A percentile compares a stretch with the other conserved stretches of the same genome.
Conservation (phyloP, 2,797 vertebrate genomes). For the Neosalanx taihuensis region DNA sequence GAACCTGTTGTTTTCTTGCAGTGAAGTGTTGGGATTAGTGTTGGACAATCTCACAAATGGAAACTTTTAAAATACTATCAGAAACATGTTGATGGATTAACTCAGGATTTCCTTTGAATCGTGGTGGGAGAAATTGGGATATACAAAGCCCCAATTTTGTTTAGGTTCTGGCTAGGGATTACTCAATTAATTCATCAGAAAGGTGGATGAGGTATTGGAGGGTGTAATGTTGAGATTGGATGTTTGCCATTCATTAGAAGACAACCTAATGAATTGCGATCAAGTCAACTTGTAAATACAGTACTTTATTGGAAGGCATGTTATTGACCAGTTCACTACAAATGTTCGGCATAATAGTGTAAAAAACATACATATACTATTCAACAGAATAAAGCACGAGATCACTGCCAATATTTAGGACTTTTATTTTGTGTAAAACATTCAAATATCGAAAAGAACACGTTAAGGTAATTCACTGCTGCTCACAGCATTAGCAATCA, state of each 20-base stretch:
- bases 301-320: too few relatives aligned
- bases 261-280: too few relatives aligned
- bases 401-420: constrained; percentile 37
- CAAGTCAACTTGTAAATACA: too few relatives aligned
- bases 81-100: not conserved
- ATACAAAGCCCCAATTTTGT: too few relatives aligned
- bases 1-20: not conserved
- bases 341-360: too few relatives aligned
- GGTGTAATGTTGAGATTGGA: too few relatives aligned
- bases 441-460: constrained; percentile 61
- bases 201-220: not conserved
- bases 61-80: not conserved
- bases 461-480: constrained; percentile 61
- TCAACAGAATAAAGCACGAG: constrained; percentile 5
- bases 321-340: too few relatives aligned
- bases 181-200: not conserved
- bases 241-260: too few relatives aligned
- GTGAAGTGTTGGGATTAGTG: not conserved
- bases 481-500: constrained; percentile 71
- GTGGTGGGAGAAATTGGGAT: not conserved
- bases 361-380: not conserved
- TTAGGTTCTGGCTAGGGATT: not conserved
- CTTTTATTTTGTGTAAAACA: constrained; percentile 72
- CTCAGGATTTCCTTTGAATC: not conserved
- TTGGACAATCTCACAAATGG: not conserved